These are phyloP conservation scores for Aspiorhynchus laticeps DNA, from an alignment of 2,113 vertebrate genomes.

Conservation along the genomic window DNA sequence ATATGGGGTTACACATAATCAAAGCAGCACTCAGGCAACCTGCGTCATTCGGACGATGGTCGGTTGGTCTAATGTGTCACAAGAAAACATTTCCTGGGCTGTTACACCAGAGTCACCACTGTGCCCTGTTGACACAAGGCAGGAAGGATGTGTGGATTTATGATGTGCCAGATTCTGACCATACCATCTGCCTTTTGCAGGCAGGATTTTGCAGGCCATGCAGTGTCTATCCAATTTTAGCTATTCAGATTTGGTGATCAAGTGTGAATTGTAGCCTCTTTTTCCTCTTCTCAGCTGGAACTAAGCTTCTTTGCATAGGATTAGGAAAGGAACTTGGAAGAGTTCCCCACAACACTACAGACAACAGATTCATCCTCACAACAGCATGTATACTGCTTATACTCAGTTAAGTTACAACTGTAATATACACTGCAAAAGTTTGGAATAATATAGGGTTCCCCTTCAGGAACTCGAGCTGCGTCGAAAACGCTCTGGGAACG, in stretches of 20 bases:
- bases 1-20: neutral
- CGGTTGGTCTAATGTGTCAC: conserved; percentile 18
- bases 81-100: neutral
- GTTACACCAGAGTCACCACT: neutral
- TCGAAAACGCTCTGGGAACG: too few species aligned
- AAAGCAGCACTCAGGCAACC: neutral
- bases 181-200: neutral
- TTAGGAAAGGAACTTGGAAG: conserved; percentile 12
- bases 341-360: neutral
- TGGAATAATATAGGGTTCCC: neutral
- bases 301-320: conserved; percentile 23
- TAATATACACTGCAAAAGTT: neutral
- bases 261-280: neutral
- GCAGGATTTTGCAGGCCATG: conserved; percentile 12
- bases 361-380: neutral
- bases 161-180: conserved; percentile 15
- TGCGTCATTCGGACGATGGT: neutral
- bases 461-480: too few species aligned
- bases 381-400: neutral
- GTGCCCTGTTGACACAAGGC: conserved; percentile 9
- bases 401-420: neutral
- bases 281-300: conserved; percentile 24
- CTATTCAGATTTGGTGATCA: conserved; percentile 7
- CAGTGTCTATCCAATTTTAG: conserved; percentile 13
- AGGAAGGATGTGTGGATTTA: conserved; percentile 21